phyloP scores from a whole-genome alignment of 2,888 invertebrate genomes.

The Dusona sp. region DNA sequence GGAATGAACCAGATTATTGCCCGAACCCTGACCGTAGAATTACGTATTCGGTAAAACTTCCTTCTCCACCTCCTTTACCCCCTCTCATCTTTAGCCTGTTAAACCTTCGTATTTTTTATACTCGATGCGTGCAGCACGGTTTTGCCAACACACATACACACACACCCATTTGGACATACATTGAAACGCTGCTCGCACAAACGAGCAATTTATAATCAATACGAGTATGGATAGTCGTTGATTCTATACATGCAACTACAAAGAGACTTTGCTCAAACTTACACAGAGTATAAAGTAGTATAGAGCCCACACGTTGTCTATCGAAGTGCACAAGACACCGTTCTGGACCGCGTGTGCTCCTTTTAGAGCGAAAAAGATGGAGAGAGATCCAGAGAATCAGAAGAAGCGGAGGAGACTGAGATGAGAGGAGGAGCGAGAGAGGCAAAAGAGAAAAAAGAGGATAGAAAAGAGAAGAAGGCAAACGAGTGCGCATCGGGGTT shows the following conservation, averaged over 20 bases:
- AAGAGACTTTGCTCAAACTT: slow-evolving; percentile 36
- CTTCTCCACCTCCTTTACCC: slow-evolving; percentile 49
- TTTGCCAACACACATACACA: slow-evolving; percentile 39
- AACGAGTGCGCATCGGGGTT: slow-evolving; percentile 77
- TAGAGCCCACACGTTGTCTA: slow-evolving; percentile 45
- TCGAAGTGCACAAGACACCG: slow-evolving; percentile 54
- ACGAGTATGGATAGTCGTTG: slow-evolving; percentile 38
- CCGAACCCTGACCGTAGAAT: slow-evolving; percentile 82
- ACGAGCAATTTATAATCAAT: slow-evolving; percentile 53
- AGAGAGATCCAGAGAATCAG: slow-evolving; percentile 52
- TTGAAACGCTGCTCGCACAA: slow-evolving; percentile 13
- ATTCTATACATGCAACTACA: slow-evolving; percentile 18
- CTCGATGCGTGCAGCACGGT: slow-evolving; percentile 74
- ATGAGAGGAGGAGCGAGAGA: slow-evolving; percentile 30
- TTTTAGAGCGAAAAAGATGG: slow-evolving; percentile 50
- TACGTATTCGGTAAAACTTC: slow-evolving; percentile 81
- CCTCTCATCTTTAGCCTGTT: slow-evolving; percentile 41
- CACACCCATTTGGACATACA: neutral
- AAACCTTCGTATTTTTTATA: slow-evolving; percentile 66
- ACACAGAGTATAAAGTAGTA: slow-evolving; percentile 39
- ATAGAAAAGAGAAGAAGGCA: slow-evolving; percentile 76
- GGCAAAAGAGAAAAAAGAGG: slow-evolving; percentile 49
- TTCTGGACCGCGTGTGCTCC: slow-evolving; percentile 58
- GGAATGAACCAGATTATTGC: slow-evolving; percentile 82
- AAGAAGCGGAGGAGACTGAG: slow-evolving; percentile 20